phyloP scores from a whole-genome alignment of 2,888 invertebrate species.

The Lacanobia oleracea region DNA sequence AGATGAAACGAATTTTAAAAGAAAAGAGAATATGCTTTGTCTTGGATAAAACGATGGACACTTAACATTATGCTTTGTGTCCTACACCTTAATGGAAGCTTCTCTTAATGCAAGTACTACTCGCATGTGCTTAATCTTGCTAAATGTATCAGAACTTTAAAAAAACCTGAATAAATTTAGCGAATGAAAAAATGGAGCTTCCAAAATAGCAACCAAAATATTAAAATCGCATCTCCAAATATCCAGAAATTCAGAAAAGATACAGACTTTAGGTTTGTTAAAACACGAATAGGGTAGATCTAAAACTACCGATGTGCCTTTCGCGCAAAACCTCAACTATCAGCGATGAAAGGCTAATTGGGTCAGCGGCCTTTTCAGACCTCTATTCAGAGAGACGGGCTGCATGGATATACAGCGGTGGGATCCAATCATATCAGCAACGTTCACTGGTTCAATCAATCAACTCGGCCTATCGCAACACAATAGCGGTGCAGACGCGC shows the following conservation, averaged over 20 bases:
- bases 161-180: neutral
- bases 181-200: neutral
- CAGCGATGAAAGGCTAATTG: conserved; percentile 50
- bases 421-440: conserved; percentile 48
- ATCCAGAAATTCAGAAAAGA: neutral
- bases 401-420: conserved; percentile 23
- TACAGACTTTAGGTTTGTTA: neutral
- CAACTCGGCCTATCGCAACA: conserved; percentile 19
- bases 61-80: conserved; percentile 5
- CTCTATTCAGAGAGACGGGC: conserved; percentile 32
- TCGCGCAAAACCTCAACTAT: conserved; percentile 31
- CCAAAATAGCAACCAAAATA: neutral
- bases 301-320: conserved; percentile 23
- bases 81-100: conserved; percentile 4
- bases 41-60: conserved; percentile 7
- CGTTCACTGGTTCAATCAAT: conserved; percentile 48
- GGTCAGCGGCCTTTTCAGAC: conserved; percentile 50
- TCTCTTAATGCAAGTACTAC: neutral
- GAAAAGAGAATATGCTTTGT: conserved; percentile 24
- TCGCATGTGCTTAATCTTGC: neutral
- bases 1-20: conserved; percentile 42
- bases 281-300: neutral
- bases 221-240: neutral
- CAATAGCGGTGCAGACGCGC: conserved; percentile 15
- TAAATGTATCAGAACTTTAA: neutral